A percentile compares a stretch with the other conserved stretches of the same genome.
phyloP scores from a whole-genome alignment of 2,113 vertebrate species.

The Sporophila hypoxantha region DNA sequence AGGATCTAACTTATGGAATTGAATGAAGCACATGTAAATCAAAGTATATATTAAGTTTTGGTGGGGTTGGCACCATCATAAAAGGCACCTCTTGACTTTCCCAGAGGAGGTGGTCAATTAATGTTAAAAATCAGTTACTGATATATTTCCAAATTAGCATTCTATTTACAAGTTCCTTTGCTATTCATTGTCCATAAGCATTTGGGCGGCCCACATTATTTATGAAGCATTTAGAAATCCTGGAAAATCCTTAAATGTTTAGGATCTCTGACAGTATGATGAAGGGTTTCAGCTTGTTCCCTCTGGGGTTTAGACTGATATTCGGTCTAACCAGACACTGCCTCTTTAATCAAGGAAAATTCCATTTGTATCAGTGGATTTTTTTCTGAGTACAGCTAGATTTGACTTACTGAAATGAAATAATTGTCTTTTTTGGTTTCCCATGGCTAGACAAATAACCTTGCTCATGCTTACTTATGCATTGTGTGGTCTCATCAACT shows the following conservation, averaged over 20 bases:
- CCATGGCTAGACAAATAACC: not conserved
- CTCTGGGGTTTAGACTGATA: not conserved
- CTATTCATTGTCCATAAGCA: not conserved
- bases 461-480: not conserved
- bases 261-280: not conserved
- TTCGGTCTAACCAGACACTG: not conserved
- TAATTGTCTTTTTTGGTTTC: not conserved
- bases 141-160: not conserved
- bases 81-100: not conserved
- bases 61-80: not conserved
- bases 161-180: not conserved
- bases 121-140: not conserved
- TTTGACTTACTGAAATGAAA: not conserved
- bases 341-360: not conserved
- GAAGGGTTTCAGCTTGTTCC: not conserved
- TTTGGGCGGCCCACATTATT: not conserved
- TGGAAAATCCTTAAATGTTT: not conserved
- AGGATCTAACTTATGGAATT: not conserved
- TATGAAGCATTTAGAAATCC: not conserved
- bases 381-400: not conserved
- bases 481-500: not conserved
- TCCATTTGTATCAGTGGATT: not conserved
- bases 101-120: not conserved
- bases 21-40: not conserved
- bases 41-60: not conserved